Base-by-base conservation (phyloP, 2,113 vertebrate species). In the Perca schrenkii region DNA sequence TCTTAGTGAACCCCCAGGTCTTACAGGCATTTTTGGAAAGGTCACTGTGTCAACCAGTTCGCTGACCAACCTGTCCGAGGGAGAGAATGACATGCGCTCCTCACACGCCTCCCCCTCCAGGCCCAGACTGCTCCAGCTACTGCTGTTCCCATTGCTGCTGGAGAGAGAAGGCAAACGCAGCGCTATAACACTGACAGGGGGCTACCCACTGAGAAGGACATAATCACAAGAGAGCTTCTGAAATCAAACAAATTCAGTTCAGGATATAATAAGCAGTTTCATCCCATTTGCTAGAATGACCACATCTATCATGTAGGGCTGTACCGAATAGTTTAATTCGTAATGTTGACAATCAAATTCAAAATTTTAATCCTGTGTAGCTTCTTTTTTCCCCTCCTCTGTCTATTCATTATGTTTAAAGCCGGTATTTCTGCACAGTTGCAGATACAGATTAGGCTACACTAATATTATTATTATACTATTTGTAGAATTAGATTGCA, bases 121-220 rank as follows among this genome's bases (percentile, higher is more conserved):
- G 94, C 96, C 98, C 96, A 99, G 97, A 95, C 98, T 99, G 97
- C 98, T 99, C 98, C 98, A 99, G 96, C 98, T 99, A 95, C 98
- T 99, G 97, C 98, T 99, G 97, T 99, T 99, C 96, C 97, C 97
- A 97, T 98, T 98, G 97, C 97, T 99, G 97, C 96, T 96, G 96
- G 92, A 95, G 95, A 97, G 94, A 97, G 94, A 95, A 96, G 77
- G 71, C 8, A 80, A 60, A 89, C 8, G 25, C 74, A 88, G 58
- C 60, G 28, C 79, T 65, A 4, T 11, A n/a, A 80, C 12, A 68
- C n/a, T 11, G 28, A 77, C 11, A 63, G 49, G 19, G 19, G 28
- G 43, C 53, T 17, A 66, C 19, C 6, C 1, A 7, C 60, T 72
- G 3, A 43, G 8, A 31, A 7, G 25, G 21, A 58, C 8, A 12